Conservation (phyloP, 2,888 invertebrate species). For the Drosophila nigricruria region DNA sequence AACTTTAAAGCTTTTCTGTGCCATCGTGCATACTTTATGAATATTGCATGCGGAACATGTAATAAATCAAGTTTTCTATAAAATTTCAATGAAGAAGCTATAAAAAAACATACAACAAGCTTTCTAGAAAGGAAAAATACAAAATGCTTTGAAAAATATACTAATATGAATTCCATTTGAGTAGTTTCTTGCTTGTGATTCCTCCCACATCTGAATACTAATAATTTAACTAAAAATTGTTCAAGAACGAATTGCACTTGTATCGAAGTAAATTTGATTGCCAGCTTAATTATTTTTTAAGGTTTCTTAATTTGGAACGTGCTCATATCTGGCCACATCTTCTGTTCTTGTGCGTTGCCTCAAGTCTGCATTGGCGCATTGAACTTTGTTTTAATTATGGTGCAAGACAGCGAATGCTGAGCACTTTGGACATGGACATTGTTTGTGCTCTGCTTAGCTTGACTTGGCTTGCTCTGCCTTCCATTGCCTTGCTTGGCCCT, state of each 20-base stretch:
- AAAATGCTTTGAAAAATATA: not conserved
- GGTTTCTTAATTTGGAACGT: not conserved
- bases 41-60: not conserved
- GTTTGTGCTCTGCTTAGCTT: conserved; percentile 61
- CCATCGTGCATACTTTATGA: not conserved
- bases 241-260: not conserved
- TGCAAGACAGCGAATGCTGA: conserved; percentile 43
- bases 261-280: not conserved
- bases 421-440: conserved; percentile 67
- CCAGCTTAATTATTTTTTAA: not conserved
- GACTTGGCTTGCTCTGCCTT: conserved; percentile 53
- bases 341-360: not conserved
- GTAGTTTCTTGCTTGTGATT: not conserved
- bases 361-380: conserved; percentile 57
- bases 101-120: not conserved
- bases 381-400: conserved; percentile 82
- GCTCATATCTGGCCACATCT: conserved; percentile 29
- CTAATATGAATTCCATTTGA: not conserved
- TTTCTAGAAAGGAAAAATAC: not conserved
- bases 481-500: too few species aligned
- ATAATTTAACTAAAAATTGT: not conserved
- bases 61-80: not conserved
- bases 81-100: not conserved
- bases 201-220: not conserved
- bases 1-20: not conserved